Percentiles rank a stretch among this genome's conserved stretches.
Conservation (phyloP, 1,140 invertebrate species). For the Scaptomyza hsui region DNA sequence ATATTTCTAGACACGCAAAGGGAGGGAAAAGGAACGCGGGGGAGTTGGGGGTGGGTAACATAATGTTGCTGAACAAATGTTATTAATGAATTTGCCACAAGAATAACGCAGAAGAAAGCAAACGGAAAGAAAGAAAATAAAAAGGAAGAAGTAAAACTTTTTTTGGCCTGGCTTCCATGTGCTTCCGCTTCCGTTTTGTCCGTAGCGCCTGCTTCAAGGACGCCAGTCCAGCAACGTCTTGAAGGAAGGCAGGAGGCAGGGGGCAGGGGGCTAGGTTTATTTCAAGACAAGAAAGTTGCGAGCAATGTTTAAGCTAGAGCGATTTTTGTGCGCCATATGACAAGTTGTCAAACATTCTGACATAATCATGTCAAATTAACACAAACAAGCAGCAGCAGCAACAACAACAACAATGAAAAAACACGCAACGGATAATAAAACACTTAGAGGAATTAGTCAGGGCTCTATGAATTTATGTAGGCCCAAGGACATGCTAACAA, state of each 20-base stretch:
- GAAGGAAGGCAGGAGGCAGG: neutral
- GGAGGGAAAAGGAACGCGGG: too few species aligned
- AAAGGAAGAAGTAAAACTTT: conserved; percentile 32
- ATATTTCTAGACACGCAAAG: conserved; percentile 64
- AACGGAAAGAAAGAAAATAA: conserved; percentile 1
- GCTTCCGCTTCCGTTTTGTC: conserved; percentile 45
- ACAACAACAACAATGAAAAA: conserved; percentile 9
- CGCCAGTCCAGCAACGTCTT: conserved; percentile 1
- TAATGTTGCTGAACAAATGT: conserved; percentile 49
- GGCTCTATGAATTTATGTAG: conserved; percentile 27
- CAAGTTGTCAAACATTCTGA: conserved; percentile 78
- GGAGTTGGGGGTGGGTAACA: neutral
- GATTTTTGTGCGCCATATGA: conserved; percentile 52
- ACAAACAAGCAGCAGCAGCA: conserved; percentile 51
- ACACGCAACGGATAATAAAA: conserved; percentile 62
- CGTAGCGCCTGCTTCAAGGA: conserved; percentile 38
- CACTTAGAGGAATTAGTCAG: conserved; percentile 67
- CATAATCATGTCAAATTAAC: conserved; percentile 82
- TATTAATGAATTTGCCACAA: conserved; percentile 75
- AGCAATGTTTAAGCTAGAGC: conserved; percentile 5
- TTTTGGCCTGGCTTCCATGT: conserved; percentile 59
- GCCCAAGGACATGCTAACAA: conserved; percentile 33
- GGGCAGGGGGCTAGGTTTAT: neutral
- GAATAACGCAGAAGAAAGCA: conserved; percentile 9
- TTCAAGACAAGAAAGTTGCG: conserved; percentile 7